A percentile compares a stretch with the other conserved stretches of the same genome.
Evolutionary conservation across 2,797 vertebrate species (phyloP).

Genomic region (Gymnocypris eckloni): DNA sequence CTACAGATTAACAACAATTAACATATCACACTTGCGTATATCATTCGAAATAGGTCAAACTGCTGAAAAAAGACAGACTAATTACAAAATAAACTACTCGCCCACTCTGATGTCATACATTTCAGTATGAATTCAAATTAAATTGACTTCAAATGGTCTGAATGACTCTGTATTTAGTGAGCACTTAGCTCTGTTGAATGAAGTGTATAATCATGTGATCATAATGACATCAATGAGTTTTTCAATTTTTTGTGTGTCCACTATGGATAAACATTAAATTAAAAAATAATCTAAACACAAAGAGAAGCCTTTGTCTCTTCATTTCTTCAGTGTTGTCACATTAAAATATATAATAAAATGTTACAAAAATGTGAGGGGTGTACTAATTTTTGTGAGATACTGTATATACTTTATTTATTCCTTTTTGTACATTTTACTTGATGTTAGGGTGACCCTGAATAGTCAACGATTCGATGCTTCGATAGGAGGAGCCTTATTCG

Average conservation of each 20-base stretch:
- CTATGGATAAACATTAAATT: neutral
- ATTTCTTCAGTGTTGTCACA: neutral
- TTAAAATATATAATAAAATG: too few species aligned
- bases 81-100: neutral
- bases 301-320: neutral
- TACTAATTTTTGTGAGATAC: too few species aligned
- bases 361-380: too few species aligned
- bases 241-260: too few species aligned
- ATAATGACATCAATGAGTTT: too few species aligned
- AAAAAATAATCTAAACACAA: neutral
- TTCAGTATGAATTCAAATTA: neutral
- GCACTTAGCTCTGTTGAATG: neutral
- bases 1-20: neutral
- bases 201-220: too few species aligned
- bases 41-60: neutral
- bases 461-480: too few species aligned
- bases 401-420: too few species aligned
- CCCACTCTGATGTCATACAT: neutral
- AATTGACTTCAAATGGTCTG: neutral
- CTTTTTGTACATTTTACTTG: too few species aligned
- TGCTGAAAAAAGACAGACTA: neutral
- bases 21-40: neutral
- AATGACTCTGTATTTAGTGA: neutral
- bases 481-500: too few species aligned
- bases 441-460: too few species aligned